phyloP scores from a whole-genome alignment of 2,797 vertebrate species.

The Thalassophryne amazonica region DNA sequence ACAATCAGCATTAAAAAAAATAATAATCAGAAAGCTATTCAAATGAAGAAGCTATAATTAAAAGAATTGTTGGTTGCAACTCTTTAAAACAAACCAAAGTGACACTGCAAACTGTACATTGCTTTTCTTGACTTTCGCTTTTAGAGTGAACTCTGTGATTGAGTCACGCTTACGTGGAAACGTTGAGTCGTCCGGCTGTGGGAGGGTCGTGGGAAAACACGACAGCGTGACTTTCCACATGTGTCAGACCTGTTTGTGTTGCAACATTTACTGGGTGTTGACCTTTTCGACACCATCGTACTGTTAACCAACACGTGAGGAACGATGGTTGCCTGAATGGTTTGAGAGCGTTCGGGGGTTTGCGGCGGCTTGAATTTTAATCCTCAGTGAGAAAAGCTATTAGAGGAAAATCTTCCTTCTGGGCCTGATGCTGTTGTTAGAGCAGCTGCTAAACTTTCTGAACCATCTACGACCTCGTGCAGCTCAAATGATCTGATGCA shows the following conservation, averaged over 20 bases:
- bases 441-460: slow-evolving; percentile 23
- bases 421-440: slow-evolving; percentile 10
- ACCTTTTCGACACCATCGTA: slow-evolving; percentile 1
- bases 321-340: slow-evolving; percentile 21
- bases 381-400: slow-evolving; percentile 8
- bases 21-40: too few species aligned
- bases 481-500: slow-evolving; percentile 18
- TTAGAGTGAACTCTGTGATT: slow-evolving; percentile 6
- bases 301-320: slow-evolving; percentile 22
- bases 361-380: neutral
- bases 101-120: too few species aligned
- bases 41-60: too few species aligned
- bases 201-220: slow-evolving; percentile 53
- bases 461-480: slow-evolving; percentile 32
- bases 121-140: too few species aligned
- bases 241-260: slow-evolving; percentile 42
- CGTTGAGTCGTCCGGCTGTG: slow-evolving; percentile 4
- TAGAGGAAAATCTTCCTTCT: slow-evolving; percentile 6
- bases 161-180: slow-evolving; percentile 18
- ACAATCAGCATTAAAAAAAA: too few species aligned
- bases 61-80: too few species aligned
- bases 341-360: slow-evolving; percentile 6
- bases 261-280: slow-evolving; percentile 49
- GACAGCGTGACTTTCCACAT: slow-evolving; percentile 35
- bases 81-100: too few species aligned